These are phyloP conservation scores for Megatriorchis doriae DNA, from an alignment of 2,113 vertebrate species.

Conservation along the genomic window DNA sequence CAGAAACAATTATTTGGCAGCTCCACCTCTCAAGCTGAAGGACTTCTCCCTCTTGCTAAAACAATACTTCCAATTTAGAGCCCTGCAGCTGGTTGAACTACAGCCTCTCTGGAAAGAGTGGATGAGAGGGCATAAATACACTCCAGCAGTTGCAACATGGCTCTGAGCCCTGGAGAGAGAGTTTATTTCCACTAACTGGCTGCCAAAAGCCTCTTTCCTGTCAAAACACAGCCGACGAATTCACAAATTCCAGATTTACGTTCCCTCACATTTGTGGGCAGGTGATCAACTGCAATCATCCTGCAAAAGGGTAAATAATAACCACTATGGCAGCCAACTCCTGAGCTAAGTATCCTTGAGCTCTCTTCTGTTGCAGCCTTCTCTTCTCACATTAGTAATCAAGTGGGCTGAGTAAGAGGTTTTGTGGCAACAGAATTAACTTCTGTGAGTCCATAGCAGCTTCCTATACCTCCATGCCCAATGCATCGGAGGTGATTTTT, in stretches of 20 bases:
- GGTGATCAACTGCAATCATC: constrained; percentile 22
- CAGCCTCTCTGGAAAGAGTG: not conserved
- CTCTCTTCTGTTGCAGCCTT: not conserved
- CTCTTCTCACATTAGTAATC: not conserved
- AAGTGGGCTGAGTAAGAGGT: not conserved
- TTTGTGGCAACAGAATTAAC: not conserved
- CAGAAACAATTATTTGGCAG: not conserved
- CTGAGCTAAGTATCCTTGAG: not conserved
- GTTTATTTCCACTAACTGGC: constrained; percentile 26
- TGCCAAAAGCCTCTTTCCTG: constrained; percentile 32
- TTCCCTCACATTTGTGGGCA: constrained; percentile 11
- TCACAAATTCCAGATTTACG: constrained; percentile 6
- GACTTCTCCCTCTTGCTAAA: not conserved
- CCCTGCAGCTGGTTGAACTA: not conserved
- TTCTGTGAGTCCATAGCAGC: not conserved
- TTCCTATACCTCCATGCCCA: not conserved
- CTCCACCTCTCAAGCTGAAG: not conserved
- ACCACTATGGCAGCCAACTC: not conserved
- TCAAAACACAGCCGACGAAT: constrained; percentile 37
- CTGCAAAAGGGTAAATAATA: constrained; percentile 9
- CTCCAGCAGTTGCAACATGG: constrained; percentile 11
- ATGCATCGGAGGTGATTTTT: not conserved
- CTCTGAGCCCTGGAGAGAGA: constrained; percentile 9
- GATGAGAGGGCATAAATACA: not conserved
- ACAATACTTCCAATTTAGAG: not conserved